Conservation (phyloP, 2,113 vertebrate genomes). For the Indri indri region DNA sequence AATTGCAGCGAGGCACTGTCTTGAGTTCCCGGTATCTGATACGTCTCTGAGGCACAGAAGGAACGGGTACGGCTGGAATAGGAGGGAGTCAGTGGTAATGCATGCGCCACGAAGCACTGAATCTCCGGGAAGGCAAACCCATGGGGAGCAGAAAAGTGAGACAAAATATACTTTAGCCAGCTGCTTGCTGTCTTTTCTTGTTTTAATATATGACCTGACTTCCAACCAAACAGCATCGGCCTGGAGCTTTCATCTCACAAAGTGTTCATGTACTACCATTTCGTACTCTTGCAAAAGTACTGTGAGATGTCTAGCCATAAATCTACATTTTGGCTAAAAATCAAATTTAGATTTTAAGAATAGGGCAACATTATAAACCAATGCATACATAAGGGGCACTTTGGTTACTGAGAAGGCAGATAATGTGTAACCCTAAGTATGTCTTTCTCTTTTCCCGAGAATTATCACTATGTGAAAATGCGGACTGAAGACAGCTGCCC, state of each 20-base stretch:
- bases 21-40: background rate
- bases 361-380: background rate
- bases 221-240: background rate
- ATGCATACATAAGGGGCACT: background rate
- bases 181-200: slow-evolving; percentile 37
- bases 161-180: background rate
- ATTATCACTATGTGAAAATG: slow-evolving; percentile 23
- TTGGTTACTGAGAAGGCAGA: background rate
- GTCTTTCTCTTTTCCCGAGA: background rate
- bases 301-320: background rate
- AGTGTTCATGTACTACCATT: background rate
- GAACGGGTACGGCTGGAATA: background rate
- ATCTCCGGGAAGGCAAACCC: background rate
- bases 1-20: fast-evolving
- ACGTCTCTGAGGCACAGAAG: background rate
- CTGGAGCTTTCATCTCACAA: background rate
- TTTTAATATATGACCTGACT: slow-evolving; percentile 11
- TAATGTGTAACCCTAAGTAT: background rate
- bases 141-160: background rate
- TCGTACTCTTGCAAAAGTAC: background rate
- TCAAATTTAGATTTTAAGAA: slow-evolving; percentile 7
- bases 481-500: slow-evolving; percentile 34
- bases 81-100: background rate
- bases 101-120: background rate
- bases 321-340: background rate